These are phyloP conservation scores for Scotopteryx bipunctaria DNA, from an alignment of 2,888 invertebrate species.

Conservation along the genomic window DNA sequence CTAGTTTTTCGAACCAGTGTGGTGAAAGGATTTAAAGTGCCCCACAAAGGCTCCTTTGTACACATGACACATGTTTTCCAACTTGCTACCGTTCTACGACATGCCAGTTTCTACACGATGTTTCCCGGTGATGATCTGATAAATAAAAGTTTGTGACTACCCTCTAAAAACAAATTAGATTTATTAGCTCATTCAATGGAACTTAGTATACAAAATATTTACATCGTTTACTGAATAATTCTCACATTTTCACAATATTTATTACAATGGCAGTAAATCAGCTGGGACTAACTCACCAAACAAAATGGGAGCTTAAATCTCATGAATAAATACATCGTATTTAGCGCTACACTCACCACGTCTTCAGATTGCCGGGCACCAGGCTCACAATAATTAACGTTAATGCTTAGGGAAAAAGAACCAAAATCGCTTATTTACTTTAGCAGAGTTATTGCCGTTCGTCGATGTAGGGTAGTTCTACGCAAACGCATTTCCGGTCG, in stretches of 20 bases:
- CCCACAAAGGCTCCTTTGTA: no score
- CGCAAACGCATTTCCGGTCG: constrained; percentile 83
- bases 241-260: constrained; percentile 71
- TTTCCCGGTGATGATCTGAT: no score
- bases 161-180: constrained; percentile 14
- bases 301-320: constrained; percentile 76
- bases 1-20: no score
- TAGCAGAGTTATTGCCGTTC: constrained; percentile 64
- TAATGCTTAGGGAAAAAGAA: constrained; percentile 55
- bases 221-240: constrained; percentile 58
- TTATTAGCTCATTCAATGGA: constrained; percentile 37
- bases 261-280: constrained; percentile 78
- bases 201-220: constrained; percentile 39
- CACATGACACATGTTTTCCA: no score
- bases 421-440: constrained; percentile 63
- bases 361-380: constrained; percentile 55
- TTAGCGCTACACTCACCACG: constrained; percentile 75
- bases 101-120: no score
- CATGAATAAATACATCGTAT: constrained; percentile 83
- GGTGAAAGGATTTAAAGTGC: no score
- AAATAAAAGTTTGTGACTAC: no score
- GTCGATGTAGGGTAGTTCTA: constrained; percentile 70
- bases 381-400: constrained; percentile 52
- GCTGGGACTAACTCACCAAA: constrained; percentile 75
- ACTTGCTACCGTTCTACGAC: no score